Evolutionary conservation across 2,113 vertebrate species (phyloP).

Genomic region (Pelecanus crispus): DNA sequence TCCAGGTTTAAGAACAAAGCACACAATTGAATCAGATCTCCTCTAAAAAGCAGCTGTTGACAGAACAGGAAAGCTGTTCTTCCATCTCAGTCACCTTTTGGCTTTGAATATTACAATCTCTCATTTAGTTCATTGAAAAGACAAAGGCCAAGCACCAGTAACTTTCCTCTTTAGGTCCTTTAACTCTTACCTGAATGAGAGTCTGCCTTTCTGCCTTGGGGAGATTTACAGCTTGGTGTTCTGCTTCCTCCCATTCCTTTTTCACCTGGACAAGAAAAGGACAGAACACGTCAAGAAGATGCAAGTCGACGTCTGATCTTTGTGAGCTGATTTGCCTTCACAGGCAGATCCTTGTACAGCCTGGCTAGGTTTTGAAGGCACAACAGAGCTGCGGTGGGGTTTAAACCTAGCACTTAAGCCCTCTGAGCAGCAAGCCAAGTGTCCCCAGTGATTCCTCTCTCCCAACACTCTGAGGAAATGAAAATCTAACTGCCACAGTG

Average conservation of each 20-base stretch:
- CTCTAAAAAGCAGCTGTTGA: not conserved
- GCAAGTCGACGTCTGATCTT: not conserved
- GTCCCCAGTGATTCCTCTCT: not conserved
- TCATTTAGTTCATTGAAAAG: not conserved
- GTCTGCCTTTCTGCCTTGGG: constrained; percentile 95
- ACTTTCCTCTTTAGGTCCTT: not conserved
- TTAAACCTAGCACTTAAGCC: not conserved
- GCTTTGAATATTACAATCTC: not conserved
- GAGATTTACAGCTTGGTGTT: constrained; percentile 91
- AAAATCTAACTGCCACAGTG: not conserved
- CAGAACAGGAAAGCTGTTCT: not conserved
- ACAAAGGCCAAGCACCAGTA: not conserved
- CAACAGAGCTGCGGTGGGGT: not conserved
- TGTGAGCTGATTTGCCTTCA: not conserved
- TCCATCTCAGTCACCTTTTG: not conserved
- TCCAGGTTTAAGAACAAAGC: constrained; percentile 1
- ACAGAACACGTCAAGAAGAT: not conserved
- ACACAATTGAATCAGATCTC: not conserved
- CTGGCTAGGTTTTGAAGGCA: not conserved
- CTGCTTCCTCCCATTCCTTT: constrained; percentile 97
- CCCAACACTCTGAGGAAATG: not conserved
- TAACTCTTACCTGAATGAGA: constrained; percentile 86
- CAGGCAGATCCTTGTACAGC: not conserved
- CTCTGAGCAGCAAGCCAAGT: not conserved
- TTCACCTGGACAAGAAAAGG: constrained; percentile 78